A percentile compares a stretch with the other conserved stretches of the same genome.
phyloP scores from a whole-genome alignment of 2,797 vertebrate species.

The Danio albolineatus region DNA sequence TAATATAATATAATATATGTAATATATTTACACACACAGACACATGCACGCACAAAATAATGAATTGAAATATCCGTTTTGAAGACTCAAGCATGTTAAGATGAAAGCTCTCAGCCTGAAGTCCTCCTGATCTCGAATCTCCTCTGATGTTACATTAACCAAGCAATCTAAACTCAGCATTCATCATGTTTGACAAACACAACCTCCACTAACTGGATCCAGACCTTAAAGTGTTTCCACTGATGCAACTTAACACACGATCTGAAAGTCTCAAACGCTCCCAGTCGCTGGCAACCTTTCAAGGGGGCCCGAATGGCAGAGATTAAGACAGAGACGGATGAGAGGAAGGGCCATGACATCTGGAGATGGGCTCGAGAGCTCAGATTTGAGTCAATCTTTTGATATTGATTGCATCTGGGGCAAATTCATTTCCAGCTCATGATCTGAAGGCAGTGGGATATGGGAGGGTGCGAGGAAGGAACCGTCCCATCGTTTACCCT shows the following conservation, averaged over 20 bases:
- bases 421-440: constrained; percentile 46
- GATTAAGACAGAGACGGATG: constrained; percentile 49
- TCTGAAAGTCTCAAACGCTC: constrained; percentile 17
- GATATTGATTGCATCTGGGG: constrained; percentile 50
- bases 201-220: constrained; percentile 7
- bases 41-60: too few species aligned
- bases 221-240: constrained; percentile 6
- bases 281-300: constrained; percentile 11
- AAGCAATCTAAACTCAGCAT: constrained; percentile 25
- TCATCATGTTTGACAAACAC: constrained; percentile 15
- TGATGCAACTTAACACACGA: constrained; percentile 4
- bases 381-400: constrained; percentile 51
- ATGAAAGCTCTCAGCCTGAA: constrained; percentile 1
- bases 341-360: constrained; percentile 41
- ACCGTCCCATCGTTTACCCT: constrained; percentile 39
- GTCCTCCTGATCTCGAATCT: neutral
- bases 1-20: too few species aligned
- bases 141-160: constrained; percentile 8
- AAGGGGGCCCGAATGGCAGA: constrained; percentile 16
- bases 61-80: too few species aligned
- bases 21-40: too few species aligned
- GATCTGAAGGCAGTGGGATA: constrained; percentile 21
- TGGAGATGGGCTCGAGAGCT: constrained; percentile 36
- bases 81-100: neutral
- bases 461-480: constrained; percentile 11